Percentiles rank a stretch among this genome's conserved stretches.
Conservation (phyloP, 2,888 invertebrate species). For the Cylloceria caligata region DNA sequence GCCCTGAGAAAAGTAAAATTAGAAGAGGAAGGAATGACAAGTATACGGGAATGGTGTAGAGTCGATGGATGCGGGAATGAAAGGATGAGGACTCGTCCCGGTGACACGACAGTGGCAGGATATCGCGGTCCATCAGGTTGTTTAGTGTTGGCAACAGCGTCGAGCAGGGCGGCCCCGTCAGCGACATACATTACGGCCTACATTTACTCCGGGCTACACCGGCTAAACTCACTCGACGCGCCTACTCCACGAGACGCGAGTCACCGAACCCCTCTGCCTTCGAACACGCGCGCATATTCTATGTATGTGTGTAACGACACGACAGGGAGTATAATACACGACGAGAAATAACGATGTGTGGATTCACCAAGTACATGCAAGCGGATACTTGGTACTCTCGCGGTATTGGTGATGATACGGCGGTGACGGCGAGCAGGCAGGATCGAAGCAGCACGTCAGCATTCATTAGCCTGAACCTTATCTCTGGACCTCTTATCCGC, state of each 20-base stretch:
- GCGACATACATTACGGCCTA: constrained; percentile 81
- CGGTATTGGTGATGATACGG: constrained; percentile 38
- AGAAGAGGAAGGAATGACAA: not conserved
- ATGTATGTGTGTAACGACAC: constrained; percentile 4
- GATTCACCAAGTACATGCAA: constrained; percentile 25
- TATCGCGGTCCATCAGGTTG: constrained; percentile 82
- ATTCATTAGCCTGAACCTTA: constrained; percentile 78
- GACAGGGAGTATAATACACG: constrained; percentile 5
- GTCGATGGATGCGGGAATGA: constrained; percentile 35
- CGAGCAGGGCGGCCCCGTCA: constrained; percentile 82
- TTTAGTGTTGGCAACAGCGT: constrained; percentile 81
- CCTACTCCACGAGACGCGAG: constrained; percentile 48
- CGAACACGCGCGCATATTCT: constrained; percentile 7
- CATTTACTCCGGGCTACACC: constrained; percentile 76
- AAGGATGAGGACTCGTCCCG: constrained; percentile 69
- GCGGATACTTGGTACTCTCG: constrained; percentile 43
- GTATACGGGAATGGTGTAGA: constrained; percentile 5
- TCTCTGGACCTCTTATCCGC: constrained; percentile 71
- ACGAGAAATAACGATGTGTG: constrained; percentile 20
- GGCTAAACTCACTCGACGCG: constrained; percentile 67
- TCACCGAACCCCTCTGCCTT: constrained; percentile 48
- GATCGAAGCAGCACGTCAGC: constrained; percentile 76
- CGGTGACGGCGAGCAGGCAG: constrained; percentile 67
- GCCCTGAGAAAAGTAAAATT: not conserved
- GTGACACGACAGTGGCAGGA: constrained; percentile 80